Evolutionary conservation across 1,140 invertebrate genomes (phyloP), one percentile per base, ranked within the genome.

Genomic region (Bathynomus jamesi): DNA sequence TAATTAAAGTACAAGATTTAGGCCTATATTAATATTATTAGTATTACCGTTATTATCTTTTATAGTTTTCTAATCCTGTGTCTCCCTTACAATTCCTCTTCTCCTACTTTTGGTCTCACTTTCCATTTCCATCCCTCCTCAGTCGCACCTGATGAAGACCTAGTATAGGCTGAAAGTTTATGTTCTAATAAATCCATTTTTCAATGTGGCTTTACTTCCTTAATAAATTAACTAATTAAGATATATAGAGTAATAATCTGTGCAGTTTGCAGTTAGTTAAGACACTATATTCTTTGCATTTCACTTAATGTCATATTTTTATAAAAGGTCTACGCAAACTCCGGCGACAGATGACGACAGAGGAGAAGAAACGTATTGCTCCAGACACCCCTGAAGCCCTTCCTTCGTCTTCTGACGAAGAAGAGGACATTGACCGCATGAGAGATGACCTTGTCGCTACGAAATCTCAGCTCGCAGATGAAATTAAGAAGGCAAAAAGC

Each of bases 361-460:
- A 94, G 79, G 92, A 94, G 81, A 90, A 93, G 82, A 87, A 46
- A 11, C 74, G 67, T 40, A 82, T 84, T 71, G 79, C 82, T 0
- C 77, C 80, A 4, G 78, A 82, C 4, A 81, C 85, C 53, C 84
- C 87, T 73, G 83, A 85, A 27, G 72, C 65, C 11, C 73, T 71
- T 32, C 83, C 85, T 46, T 87, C 87, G 64, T 88, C 90, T 78
- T 86, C 88, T 25, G 90, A 92, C 79, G 91, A 93, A 77, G 87
- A 92, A 85, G 92, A 95, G 74, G 92, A 95, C 77, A 94, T 94
- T 77, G 92, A 94, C 78, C 91, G 90, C 80, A 88, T 93, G n/a
- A 85, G 92, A 71, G 93, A 95, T 78, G 93, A 94, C 81, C 84
- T 95, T 40, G 92, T 94, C 80, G 93, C 91, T 69, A 93, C 91